Evolutionary conservation across 2,113 vertebrate species (phyloP).

Genomic region (Eurypyga helias): DNA sequence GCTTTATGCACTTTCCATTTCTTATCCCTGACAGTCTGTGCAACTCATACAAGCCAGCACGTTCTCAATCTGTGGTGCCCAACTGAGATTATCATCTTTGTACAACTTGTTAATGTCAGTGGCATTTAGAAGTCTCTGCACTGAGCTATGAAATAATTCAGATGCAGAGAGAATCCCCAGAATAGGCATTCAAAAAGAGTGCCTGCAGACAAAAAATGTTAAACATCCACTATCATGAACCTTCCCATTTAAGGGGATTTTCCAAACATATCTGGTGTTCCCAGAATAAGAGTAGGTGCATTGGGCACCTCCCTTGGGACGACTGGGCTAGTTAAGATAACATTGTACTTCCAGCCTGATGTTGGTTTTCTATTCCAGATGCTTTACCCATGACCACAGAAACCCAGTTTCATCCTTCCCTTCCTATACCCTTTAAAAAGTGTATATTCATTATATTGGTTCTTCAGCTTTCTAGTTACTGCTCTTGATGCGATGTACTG

Average conservation of each 20-base stretch:
- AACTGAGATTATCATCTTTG: conserved; percentile 53
- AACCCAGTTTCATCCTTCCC: background rate
- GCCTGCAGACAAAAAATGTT: conserved; percentile 2
- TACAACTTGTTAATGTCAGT: conserved; percentile 64
- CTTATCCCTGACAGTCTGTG: conserved; percentile 7
- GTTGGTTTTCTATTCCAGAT: background rate
- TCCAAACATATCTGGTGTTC: background rate
- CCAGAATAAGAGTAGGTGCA: background rate
- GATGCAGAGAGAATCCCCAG: background rate
- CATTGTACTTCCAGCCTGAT: background rate
- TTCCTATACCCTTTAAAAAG: background rate
- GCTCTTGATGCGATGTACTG: background rate
- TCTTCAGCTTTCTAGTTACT: background rate
- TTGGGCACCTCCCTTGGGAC: background rate
- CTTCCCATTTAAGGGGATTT: background rate
- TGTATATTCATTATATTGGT: background rate
- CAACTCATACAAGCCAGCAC: background rate
- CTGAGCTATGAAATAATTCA: conserved; percentile 59
- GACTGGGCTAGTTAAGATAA: background rate
- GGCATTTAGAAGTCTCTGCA: conserved; percentile 52
- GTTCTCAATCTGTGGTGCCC: background rate
- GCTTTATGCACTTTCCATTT: conserved; percentile 49
- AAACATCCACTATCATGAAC: background rate
- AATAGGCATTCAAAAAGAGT: background rate
- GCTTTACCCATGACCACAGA: background rate